Base-by-base conservation (phyloP, 2,888 invertebrate genomes). In the Coremacera marginata region DNA sequence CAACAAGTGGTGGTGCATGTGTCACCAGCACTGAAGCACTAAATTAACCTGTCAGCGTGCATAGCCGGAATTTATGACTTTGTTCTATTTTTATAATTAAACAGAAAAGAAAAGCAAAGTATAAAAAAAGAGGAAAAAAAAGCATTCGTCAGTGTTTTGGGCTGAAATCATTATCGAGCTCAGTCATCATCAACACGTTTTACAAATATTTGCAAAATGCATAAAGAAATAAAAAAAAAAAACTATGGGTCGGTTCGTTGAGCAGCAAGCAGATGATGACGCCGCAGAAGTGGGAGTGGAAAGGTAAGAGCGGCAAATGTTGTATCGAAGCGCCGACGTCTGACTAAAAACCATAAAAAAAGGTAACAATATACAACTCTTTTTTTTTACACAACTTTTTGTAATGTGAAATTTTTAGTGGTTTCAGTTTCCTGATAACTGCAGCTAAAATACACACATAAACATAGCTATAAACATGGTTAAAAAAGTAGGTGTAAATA, bases 171-270 rank as follows among this genome's bases (percentile, higher is more conserved):
- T 60, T 57, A 71, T 71, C 71, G 60, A 25, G 16, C 11, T 34
- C 22, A 55, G 55, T 34, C 71, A 71, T 34, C 71, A 71, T 71
- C 71, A 57, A 57, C 71, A 71, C 71, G 71, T 71, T 71, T 71
- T 60, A 60, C 71, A 57, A 71, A 71, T 71, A 71, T 71, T 71
- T 71, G 71, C 71, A 37, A 71, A 57, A 55, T 68, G 3, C 62
- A 62, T 25, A 31, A 25, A 52, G 16, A 16, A 16, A 52, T 1
- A 19, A 4, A 16, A 52, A n/a, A 52, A n/a, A 7, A 55, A 55
- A 55, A 44, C 44, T 14, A 44, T 44, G 14, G 11, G 3, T 11
- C 44, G 44, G 11, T 7, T 44, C 1, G 44, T 44, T 14, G 44
- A 44, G 57, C 27, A 27, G 57, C 57, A 60, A 25, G 57, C 7